Base-by-base conservation (phyloP, 2,113 vertebrate genomes). In the Orientallactaga bullata region DNA sequence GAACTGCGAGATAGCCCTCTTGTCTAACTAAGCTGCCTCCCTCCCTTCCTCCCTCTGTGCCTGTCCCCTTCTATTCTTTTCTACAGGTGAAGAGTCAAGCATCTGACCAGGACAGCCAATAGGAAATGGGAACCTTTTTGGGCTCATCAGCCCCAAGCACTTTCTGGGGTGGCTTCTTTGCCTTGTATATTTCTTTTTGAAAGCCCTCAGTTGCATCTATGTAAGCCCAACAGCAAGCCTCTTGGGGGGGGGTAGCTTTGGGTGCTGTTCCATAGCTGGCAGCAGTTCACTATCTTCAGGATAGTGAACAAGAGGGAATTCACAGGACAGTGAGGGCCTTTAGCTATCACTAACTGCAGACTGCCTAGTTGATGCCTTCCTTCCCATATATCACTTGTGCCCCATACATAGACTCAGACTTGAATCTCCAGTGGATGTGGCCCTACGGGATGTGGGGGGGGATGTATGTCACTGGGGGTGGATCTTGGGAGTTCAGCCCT, bases 31-130 rank as follows among this genome's bases (percentile, higher is more conserved):
- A 68, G 7, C 37, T 4, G 0, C 15, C 55, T 16, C 55, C 55
- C 42, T 47, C 58, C 65, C 32, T 76, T n/a, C 51, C 3, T 7
- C 16, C 9, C 37, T 51, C 16, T 28, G 0, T 8, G 1, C 68
- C 21, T 63, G 28, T 47, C 58, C 8, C 17, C 17, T 81, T 26
- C 7, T 9, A 5, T 20, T 23, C 24, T 26, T 18, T 1, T 42
- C 87, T 95, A 76, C 94, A 98, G 98, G 92, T 93, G 73, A 97
- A 95, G 89, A 96, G 84, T 7, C 93, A 81, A 30, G 32, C 30
- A 2, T 77, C 8, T 0, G 94, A 97, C 26, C 88, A 58, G 0
- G 68, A 97, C 68, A 96, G 94, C 85, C 96, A 96, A 51, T 95
- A 98, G 72, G 20, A 0, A 0, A 63, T 7, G 13, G 76, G 85